A percentile compares a stretch with the other conserved stretches of the same genome.
phyloP scores from a whole-genome alignment of 2,113 vertebrate species.

The Chiloscyllium plagiosum region DNA sequence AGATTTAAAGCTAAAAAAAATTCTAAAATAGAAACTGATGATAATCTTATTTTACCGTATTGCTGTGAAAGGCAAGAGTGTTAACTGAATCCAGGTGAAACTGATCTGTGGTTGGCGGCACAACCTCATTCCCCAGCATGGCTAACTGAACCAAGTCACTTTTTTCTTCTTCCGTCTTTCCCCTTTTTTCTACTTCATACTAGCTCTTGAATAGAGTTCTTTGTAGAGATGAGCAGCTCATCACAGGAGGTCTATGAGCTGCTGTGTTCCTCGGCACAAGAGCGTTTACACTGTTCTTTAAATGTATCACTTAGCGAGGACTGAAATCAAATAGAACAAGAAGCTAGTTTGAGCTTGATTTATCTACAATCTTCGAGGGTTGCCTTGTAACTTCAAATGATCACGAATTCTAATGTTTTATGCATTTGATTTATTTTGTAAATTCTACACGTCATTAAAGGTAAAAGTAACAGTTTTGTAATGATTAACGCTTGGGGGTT shows the following conservation, averaged over 20 bases:
- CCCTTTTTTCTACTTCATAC: not conserved
- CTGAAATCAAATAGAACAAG: constrained; percentile 1
- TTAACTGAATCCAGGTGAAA: constrained; percentile 23
- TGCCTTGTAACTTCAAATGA: not conserved
- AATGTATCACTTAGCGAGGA: not conserved
- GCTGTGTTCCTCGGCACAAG: not conserved
- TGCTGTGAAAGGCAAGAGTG: not conserved
- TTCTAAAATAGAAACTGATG: not conserved
- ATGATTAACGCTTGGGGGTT: not conserved
- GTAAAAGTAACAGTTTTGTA: not conserved
- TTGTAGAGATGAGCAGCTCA: not conserved
- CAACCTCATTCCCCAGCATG: not conserved
- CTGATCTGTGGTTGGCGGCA: not conserved
- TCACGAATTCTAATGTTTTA: not conserved
- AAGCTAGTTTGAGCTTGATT: constrained; percentile 7
- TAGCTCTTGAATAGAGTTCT: not conserved
- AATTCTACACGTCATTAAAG: not conserved
- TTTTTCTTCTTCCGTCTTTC: not conserved
- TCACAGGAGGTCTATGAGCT: not conserved
- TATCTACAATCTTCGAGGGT: constrained; percentile 25
- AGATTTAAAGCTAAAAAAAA: not conserved
- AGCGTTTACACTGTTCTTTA: not conserved
- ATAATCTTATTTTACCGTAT: constrained; percentile 30
- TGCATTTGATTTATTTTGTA: constrained; percentile 20
- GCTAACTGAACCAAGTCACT: not conserved